Base-by-base conservation (phyloP, 2,113 vertebrate genomes). In the Entomyzon cyanotis region DNA sequence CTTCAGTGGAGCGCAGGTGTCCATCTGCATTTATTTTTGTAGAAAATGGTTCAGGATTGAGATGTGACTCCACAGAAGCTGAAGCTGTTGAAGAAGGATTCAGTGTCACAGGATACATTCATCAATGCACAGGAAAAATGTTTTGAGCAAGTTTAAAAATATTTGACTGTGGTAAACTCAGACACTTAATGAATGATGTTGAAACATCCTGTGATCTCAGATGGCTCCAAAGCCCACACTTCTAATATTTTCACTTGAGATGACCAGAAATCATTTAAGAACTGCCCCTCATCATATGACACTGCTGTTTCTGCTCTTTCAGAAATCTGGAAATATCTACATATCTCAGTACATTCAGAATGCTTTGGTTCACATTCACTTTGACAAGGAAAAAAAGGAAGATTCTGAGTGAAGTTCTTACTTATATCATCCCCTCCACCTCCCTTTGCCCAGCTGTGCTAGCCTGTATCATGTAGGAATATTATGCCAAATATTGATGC, bases 151-250 rank as follows among this genome's bases (percentile, higher is more conserved):
- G 16, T 33, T 83, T 83, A 16, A 62, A 86, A 90, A 42, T 5
- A 31, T 30, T 23, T 53, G 13, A 18, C 12, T 31, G 9, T 59
- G 33, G 56, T 67, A 70, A 73, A 60, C 49, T 30, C 73, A 69
- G 69, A 27, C 20, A 46, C 14, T 65, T 65, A 24, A 15, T 0
- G 0, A 24, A 15, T 0, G 0, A 21, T 52, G 10, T 11, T 55
- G 27, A 49, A 91, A 58, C 10, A 42, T 47, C n/a, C 46, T 47
- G 19, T 68, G 39, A 41, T 67, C 39, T 73, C 50, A 33, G 15
- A 15, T n/a, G 67, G 8, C 44, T 90, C 23, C 17, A 39, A 70
- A 80, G 17, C 20, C 47, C 37, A 21, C 5, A 30, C 35, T 71
- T 93, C 50, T 67, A 50, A 22, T 30, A 8, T 59, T 86, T 83